phyloP scores from a whole-genome alignment of 2,888 invertebrate genomes.

The Acronicta alni region DNA sequence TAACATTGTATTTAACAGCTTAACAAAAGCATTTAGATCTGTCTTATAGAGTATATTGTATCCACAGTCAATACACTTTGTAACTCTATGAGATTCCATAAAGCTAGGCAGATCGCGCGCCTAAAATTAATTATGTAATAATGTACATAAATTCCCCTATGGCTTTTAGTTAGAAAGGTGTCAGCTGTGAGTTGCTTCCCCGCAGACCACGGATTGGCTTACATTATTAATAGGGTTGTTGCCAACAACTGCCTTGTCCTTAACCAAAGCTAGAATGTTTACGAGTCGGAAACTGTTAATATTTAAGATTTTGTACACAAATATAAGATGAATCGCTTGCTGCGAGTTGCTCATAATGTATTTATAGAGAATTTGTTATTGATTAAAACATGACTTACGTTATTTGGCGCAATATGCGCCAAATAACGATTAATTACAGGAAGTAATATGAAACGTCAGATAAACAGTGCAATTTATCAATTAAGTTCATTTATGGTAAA shows the following conservation, averaged over 20 bases:
- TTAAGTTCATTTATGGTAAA: background rate
- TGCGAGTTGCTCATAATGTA: background rate
- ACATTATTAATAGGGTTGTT: slow-evolving; percentile 37
- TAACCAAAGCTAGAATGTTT: slow-evolving; percentile 7
- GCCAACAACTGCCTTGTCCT: slow-evolving; percentile 11
- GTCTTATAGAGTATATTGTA: background rate
- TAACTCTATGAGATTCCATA: too few relatives aligned
- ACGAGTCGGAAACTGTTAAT: slow-evolving; percentile 14
- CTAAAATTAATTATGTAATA: slow-evolving; percentile 25
- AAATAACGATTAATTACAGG: too few relatives aligned
- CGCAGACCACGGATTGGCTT: slow-evolving; percentile 42
- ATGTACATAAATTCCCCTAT: slow-evolving; percentile 14
- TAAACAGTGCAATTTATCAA: too few relatives aligned
- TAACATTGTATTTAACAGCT: background rate
- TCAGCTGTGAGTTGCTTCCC: slow-evolving; percentile 30
- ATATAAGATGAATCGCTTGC: background rate
- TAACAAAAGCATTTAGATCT: background rate
- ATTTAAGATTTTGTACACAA: slow-evolving; percentile 7
- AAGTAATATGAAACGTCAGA: too few relatives aligned
- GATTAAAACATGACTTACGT: too few relatives aligned
- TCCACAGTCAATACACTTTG: background rate
- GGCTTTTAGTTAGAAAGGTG: slow-evolving; percentile 34
- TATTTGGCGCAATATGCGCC: too few relatives aligned
- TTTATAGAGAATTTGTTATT: background rate
- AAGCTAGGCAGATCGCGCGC: slow-evolving; percentile 1